Conservation (phyloP, 2,888 invertebrate genomes). For the Mylabris sibirica region DNA sequence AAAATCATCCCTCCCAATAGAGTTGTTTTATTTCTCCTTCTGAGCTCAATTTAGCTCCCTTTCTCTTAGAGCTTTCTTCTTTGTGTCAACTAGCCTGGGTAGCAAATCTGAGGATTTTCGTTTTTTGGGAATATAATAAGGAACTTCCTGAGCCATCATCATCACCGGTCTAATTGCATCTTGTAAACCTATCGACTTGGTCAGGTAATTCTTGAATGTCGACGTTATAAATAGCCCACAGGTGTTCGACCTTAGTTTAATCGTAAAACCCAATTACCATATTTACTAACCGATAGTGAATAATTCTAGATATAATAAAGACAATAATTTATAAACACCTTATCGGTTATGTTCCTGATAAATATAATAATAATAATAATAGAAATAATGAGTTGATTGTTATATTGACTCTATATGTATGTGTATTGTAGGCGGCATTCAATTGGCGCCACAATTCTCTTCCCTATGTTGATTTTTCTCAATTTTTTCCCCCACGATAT, state of each 20-base stretch:
- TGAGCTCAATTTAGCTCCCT: too few species aligned
- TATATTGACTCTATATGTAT: neutral
- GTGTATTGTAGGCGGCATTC: neutral
- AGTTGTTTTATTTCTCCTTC: too few species aligned
- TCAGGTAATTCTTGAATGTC: too few species aligned
- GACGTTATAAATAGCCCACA: neutral
- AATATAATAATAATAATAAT: neutral
- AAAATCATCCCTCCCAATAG: too few species aligned
- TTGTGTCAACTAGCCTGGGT: too few species aligned
- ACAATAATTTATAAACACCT: neutral
- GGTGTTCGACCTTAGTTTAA: neutral
- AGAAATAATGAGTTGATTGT: neutral
- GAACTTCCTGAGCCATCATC: too few species aligned
- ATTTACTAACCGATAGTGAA: neutral
- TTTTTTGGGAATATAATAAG: too few species aligned
- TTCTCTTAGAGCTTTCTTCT: too few species aligned
- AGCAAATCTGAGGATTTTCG: too few species aligned
- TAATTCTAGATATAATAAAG: neutral
- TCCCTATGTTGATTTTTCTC: neutral
- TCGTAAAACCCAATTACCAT: neutral
- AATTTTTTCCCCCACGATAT: too few species aligned
- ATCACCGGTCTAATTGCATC: too few species aligned
- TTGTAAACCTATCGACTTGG: too few species aligned
- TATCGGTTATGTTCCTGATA: neutral
- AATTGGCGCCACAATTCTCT: conserved; percentile 4